Base-by-base conservation (phyloP, 2,797 vertebrate genomes). In the Malurus splendens region DNA sequence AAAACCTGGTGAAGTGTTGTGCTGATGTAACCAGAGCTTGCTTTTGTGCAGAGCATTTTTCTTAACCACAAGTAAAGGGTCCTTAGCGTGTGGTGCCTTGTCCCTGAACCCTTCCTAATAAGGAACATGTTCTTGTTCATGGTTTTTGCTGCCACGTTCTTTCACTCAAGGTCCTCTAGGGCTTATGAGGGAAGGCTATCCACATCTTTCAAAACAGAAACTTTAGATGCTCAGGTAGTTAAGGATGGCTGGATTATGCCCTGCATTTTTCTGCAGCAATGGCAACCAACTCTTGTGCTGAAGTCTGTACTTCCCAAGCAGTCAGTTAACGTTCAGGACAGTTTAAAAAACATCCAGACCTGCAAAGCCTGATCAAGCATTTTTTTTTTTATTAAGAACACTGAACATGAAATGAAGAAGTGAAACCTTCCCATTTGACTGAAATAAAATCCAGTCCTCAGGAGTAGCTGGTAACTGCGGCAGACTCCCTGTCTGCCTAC, bases 301-400 rank as follows among this genome's bases (percentile, higher is more conserved):
- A 47, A 48, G 27, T 20, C 28, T 76, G 33, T 62, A 42, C 32
- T 82, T 70, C 7, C 33, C 30, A 54, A 45, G 48, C 4, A 14
- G 14, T 18, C 1, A 0, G 3, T 44, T 42, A 41, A 59, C 0
- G 2, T 7, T 28, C 16, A 20, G 33, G 12, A 18, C 5, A 0
- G 6, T 12, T 67, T 73, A 84, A 45, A 72, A 88, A 94, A 73
- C 51, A 93, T 18, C 33, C 82, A 93, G 76, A 90, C 51, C 15
- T 83, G 36, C 45, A 86, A 72, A 83, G 66, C 73, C 80, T 89
- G 38, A 91, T 88, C 52, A 91, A 91, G 60, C 32, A 42, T 59
- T 78, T 78, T 32, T 78, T 32, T 32, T 74, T 90, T 94, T 89
- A 89, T 94, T 93, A 94, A 86, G 85, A 94, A 94, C 62, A 86